Evolutionary conservation across 2,797 vertebrate genomes (phyloP).

Genomic region (Champsocephalus esox): DNA sequence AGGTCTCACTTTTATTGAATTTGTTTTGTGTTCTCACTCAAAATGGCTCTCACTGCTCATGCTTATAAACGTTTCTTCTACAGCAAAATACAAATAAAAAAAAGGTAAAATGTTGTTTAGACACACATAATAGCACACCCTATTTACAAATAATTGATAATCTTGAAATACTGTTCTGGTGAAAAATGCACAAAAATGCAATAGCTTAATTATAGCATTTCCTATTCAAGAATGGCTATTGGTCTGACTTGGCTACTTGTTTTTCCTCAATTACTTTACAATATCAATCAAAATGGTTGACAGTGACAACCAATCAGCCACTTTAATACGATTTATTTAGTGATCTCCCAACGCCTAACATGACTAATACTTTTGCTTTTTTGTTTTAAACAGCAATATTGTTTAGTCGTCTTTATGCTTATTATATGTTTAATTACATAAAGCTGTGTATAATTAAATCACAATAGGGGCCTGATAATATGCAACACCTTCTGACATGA

Average conservation of each 20-base stretch:
- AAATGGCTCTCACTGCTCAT: neutral
- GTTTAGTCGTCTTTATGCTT: constrained; percentile 1
- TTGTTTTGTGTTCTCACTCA: neutral
- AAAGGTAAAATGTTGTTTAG: constrained; percentile 6
- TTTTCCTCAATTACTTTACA: neutral
- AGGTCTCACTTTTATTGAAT: neutral
- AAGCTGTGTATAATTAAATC: constrained; percentile 44
- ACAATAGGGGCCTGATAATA: constrained; percentile 37
- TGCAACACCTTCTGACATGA: neutral
- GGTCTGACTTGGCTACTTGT: neutral
- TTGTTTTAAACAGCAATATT: neutral
- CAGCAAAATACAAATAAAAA: neutral
- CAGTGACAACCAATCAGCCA: neutral
- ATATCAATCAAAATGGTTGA: neutral
- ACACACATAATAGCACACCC: too few species aligned
- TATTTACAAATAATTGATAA: too few species aligned
- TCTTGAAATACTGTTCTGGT: too few species aligned
- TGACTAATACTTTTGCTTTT: neutral
- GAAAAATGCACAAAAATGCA: too few species aligned
- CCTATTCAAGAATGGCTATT: neutral
- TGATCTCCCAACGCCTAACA: neutral
- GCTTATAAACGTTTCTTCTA: constrained; percentile 1
- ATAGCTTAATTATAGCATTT: neutral
- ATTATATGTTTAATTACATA: too few species aligned
- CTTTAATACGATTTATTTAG: neutral